Conservation (phyloP, 2,797 vertebrate genomes). For the Moxostoma hubbsi region DNA sequence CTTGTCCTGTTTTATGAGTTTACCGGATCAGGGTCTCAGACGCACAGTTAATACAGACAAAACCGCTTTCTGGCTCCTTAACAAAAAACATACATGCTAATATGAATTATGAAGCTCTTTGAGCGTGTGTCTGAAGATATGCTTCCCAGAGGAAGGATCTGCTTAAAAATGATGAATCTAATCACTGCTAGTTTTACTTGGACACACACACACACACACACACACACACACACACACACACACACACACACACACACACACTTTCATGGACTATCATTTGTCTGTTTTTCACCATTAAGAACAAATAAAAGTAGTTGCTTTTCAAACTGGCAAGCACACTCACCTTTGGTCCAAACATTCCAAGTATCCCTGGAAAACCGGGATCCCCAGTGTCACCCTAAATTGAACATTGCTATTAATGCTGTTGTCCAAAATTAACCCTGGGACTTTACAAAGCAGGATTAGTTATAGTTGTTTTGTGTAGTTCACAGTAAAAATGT, state of each 20-base stretch:
- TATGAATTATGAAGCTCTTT: conserved; percentile 2
- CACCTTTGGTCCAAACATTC: conserved; percentile 95
- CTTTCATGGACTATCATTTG: not conserved
- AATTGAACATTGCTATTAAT: conserved; percentile 32
- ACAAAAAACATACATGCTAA: not conserved
- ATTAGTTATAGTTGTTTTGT: not conserved
- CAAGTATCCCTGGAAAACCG: conserved; percentile 92
- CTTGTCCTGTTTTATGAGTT: conserved; percentile 14
- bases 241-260: not conserved
- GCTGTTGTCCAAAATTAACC: not conserved
- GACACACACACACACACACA: not conserved
- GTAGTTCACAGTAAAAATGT: not conserved
- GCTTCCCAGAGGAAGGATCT: not conserved
- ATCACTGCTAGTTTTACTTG: conserved; percentile 19
- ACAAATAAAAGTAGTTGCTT: not conserved
- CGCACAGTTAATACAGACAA: not conserved
- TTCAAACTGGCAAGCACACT: conserved; percentile 33
- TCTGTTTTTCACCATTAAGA: conserved; percentile 12
- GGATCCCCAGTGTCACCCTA: conserved; percentile 91
- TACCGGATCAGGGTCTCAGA: not conserved
- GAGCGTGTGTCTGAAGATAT: not conserved
- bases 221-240: not conserved
- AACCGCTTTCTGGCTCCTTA: not conserved
- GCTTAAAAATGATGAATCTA: conserved; percentile 20
- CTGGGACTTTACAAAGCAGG: not conserved